These are phyloP conservation scores for Lasius fuliginosus DNA, from an alignment of 2,888 invertebrate species.

Conservation along the genomic window DNA sequence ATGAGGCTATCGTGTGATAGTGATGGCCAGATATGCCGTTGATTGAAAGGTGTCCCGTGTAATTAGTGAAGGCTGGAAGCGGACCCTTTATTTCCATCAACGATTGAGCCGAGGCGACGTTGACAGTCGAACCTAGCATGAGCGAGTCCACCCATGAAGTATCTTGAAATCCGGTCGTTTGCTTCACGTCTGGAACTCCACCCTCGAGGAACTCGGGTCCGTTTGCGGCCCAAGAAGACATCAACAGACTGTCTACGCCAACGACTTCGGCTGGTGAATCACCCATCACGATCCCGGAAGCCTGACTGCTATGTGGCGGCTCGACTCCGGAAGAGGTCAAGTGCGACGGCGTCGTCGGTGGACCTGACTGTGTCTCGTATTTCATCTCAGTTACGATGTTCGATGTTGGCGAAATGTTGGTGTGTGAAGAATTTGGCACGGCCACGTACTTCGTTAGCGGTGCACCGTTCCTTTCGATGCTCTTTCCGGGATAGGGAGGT, in stretches of 20 bases:
- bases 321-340: constrained; percentile 82
- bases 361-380: constrained; percentile 84
- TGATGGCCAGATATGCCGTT: constrained; percentile 96
- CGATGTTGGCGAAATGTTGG: constrained; percentile 74
- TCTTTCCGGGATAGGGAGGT: constrained; percentile 30
- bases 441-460: constrained; percentile 63
- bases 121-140: constrained; percentile 88
- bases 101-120: constrained; percentile 88
- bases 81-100: constrained; percentile 94
- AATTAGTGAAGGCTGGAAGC: constrained; percentile 91
- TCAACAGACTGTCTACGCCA: constrained; percentile 82
- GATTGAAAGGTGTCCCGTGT: constrained; percentile 94
- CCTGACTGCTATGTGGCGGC: constrained; percentile 84
- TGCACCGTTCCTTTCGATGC: background rate
- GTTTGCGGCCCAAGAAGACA: constrained; percentile 82
- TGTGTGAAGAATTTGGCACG: constrained; percentile 66
- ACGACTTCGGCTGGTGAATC: constrained; percentile 83
- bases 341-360: constrained; percentile 81
- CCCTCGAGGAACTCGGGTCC: constrained; percentile 77
- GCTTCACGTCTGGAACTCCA: constrained; percentile 81
- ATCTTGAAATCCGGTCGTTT: constrained; percentile 87
- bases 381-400: constrained; percentile 83
- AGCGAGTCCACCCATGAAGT: constrained; percentile 90
- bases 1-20: constrained; percentile 92
- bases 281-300: constrained; percentile 81